These are phyloP conservation scores for Polypedilum pembai DNA, from an alignment of 1,140 invertebrate species.

Conservation along the genomic window DNA sequence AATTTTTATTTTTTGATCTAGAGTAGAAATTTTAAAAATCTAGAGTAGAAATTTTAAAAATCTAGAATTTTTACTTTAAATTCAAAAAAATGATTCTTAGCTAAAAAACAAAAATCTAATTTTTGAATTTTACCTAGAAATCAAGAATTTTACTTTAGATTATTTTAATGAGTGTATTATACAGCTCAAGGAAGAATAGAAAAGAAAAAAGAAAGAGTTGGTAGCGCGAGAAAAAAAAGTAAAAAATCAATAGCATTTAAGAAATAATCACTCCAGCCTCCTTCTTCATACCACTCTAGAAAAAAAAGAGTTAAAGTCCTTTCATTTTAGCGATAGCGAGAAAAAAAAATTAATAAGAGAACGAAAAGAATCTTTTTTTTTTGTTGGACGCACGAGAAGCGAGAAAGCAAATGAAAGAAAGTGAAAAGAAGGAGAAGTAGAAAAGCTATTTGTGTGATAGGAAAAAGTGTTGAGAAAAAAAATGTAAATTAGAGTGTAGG, in stretches of 20 bases:
- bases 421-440: not conserved
- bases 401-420: not conserved
- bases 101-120: too few species aligned
- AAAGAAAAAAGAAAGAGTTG: not conserved
- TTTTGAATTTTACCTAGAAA: too few species aligned
- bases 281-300: not conserved
- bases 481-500: constrained; percentile 25
- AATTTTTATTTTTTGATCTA: too few species aligned
- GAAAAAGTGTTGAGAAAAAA: constrained; percentile 8
- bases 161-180: too few species aligned
- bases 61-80: too few species aligned
- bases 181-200: not conserved
- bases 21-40: too few species aligned
- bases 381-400: not conserved
- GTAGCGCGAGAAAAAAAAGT: not conserved
- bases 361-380: not conserved
- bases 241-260: constrained; percentile 29
- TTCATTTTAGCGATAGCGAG: not conserved
- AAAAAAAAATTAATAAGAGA: not conserved
- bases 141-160: too few species aligned
- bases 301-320: not conserved
- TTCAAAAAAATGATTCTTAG: too few species aligned
- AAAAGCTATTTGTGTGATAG: constrained; percentile 20
- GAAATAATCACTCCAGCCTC: constrained; percentile 25
- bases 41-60: too few species aligned